These are phyloP conservation scores for Aricia agestis DNA, from an alignment of 1,140 invertebrate genomes.

Conservation along the genomic window DNA sequence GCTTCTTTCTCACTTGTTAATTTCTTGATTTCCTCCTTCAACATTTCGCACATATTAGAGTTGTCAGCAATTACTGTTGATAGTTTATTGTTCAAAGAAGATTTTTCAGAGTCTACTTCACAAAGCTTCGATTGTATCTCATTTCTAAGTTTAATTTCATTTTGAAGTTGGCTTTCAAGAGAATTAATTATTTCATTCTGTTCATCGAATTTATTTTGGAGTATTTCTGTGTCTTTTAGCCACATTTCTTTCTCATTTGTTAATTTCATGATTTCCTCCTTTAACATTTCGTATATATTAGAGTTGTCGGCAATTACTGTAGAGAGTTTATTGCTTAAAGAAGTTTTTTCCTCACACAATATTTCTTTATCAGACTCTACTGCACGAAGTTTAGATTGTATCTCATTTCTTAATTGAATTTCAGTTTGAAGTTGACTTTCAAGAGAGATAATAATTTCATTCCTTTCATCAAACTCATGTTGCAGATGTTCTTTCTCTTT, in stretches of 20 bases:
- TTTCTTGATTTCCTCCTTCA: too few species aligned
- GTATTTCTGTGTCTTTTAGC: too few species aligned
- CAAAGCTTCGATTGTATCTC: too few species aligned
- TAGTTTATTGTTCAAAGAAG: too few species aligned
- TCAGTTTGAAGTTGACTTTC: slow-evolving; percentile 51
- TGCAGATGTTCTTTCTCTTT: slow-evolving; percentile 41
- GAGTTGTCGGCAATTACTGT: slow-evolving; percentile 19
- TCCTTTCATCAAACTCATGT: slow-evolving; percentile 44
- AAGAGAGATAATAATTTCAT: slow-evolving; percentile 39
- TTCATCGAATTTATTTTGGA: slow-evolving; percentile 30
- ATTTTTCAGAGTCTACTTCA: too few species aligned
- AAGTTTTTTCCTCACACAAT: slow-evolving; percentile 13
- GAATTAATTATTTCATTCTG: too few species aligned
- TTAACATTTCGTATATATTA: slow-evolving; percentile 16
- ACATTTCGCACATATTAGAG: too few species aligned
- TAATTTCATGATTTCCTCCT: background rate
- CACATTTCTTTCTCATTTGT: background rate
- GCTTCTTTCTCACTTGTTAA: too few species aligned
- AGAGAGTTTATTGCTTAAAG: slow-evolving; percentile 23
- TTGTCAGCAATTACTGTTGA: too few species aligned
- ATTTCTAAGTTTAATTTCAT: too few species aligned
- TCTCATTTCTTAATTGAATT: slow-evolving; percentile 43
- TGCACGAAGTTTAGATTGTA: slow-evolving; percentile 34
- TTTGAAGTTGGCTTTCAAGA: slow-evolving; percentile 19
- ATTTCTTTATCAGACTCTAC: slow-evolving; percentile 19